A percentile compares a stretch with the other conserved stretches of the same genome.
Evolutionary conservation across 2,797 vertebrate species (phyloP).

Genomic region (Parauchenoglanis punctatus): DNA sequence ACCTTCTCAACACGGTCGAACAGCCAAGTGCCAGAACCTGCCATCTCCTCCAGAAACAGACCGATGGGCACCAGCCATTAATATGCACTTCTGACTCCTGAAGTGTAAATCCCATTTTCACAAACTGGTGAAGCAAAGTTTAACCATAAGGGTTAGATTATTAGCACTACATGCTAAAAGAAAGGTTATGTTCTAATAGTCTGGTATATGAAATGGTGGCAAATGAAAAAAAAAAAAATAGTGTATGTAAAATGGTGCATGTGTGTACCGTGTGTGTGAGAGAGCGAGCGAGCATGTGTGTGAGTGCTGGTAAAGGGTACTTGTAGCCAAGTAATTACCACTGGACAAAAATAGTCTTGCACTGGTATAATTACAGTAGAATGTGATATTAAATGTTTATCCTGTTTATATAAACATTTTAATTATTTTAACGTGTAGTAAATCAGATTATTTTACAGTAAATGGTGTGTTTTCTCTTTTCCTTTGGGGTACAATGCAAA

Average conservation of each 20-base stretch:
- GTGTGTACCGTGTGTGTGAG: background rate
- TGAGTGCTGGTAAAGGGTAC: background rate
- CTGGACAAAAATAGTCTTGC: background rate
- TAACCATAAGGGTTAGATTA: background rate
- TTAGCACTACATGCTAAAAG: background rate
- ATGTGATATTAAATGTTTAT: background rate
- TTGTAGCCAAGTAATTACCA: background rate
- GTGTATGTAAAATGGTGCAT: background rate
- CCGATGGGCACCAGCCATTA: too few species aligned
- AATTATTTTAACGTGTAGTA: slow-evolving; percentile 19
- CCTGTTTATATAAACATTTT: background rate
- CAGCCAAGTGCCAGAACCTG: slow-evolving; percentile 51
- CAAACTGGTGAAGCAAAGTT: slow-evolving; percentile 5
- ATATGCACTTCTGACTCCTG: background rate
- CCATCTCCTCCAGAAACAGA: background rate
- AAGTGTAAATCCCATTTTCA: slow-evolving; percentile 14
- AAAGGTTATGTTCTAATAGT: background rate
- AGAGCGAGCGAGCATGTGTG: background rate
- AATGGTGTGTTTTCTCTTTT: background rate
- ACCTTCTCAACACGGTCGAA: slow-evolving; percentile 22
- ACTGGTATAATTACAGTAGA: background rate
- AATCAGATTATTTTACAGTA: background rate
- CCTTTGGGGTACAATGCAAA: background rate
- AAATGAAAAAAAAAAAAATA: background rate
- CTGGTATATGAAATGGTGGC: background rate